Evolutionary conservation across 2,113 vertebrate species (phyloP).

Genomic region (Nesoenas mayeri): DNA sequence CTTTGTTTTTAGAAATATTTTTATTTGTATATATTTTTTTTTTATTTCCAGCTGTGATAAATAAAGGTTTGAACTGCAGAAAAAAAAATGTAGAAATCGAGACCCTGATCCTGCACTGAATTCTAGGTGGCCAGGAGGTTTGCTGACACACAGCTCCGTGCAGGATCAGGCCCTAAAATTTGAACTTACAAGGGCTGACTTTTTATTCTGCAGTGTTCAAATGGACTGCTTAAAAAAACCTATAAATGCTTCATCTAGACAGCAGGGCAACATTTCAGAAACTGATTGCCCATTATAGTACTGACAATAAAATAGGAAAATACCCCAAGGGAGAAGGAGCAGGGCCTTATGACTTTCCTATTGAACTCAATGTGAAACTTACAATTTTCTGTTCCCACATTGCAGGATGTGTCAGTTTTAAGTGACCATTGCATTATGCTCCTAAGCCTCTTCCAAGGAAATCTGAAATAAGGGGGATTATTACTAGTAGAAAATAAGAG

Average conservation of each 20-base stretch:
- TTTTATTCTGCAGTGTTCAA: constrained; percentile 47
- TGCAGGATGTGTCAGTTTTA: background rate
- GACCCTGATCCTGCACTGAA: background rate
- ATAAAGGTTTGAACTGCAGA: constrained; percentile 39
- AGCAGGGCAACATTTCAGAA: constrained; percentile 66
- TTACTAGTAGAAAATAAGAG: background rate
- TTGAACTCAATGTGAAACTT: constrained; percentile 53
- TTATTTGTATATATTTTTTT: background rate
- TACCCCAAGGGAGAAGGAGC: constrained; percentile 40
- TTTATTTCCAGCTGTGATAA: constrained; percentile 45
- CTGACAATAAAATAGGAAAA: constrained; percentile 63
- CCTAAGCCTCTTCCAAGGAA: constrained; percentile 25
- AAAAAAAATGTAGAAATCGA: background rate
- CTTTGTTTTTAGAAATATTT: constrained; percentile 32
- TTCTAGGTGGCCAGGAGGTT: constrained; percentile 20
- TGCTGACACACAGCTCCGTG: background rate
- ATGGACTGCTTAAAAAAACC: constrained; percentile 52
- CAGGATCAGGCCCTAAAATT: constrained; percentile 30
- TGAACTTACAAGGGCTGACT: background rate
- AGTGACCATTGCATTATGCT: background rate
- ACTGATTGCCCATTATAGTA: constrained; percentile 65
- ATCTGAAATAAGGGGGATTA: background rate
- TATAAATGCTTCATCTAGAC: constrained; percentile 67
- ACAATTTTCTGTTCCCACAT: constrained; percentile 40
- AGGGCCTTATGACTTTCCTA: constrained; percentile 41